These are phyloP conservation scores for Acronicta aceris DNA, from an alignment of 2,888 invertebrate genomes.

Conservation along the genomic window DNA sequence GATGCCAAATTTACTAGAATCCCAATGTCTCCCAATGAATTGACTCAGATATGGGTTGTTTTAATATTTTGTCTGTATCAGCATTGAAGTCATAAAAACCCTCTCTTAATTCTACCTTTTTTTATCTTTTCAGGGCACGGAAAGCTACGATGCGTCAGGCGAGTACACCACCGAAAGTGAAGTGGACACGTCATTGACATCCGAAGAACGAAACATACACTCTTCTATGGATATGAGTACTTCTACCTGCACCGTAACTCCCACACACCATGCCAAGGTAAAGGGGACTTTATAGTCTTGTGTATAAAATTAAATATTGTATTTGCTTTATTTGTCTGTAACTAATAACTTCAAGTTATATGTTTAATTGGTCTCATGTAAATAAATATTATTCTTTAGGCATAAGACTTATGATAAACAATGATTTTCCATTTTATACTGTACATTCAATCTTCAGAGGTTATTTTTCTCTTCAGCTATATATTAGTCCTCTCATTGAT, in stretches of 20 bases:
- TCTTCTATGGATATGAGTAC: conserved; percentile 90
- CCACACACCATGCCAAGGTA: conserved; percentile 89
- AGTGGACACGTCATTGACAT: conserved; percentile 92
- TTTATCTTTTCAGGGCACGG: conserved; percentile 87
- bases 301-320: conserved; percentile 33
- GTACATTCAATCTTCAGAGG: neutral
- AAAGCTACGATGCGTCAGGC: conserved; percentile 96
- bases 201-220: conserved; percentile 94
- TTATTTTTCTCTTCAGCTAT: neutral
- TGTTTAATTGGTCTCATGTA: neutral
- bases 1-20: too few species aligned
- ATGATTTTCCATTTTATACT: neutral
- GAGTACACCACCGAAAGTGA: conserved; percentile 95
- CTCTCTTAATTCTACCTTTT: neutral
- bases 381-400: neutral
- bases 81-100: neutral
- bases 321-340: conserved; percentile 30
- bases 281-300: conserved; percentile 24
- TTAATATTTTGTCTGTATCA: too few species aligned
- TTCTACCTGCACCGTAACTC: conserved; percentile 89
- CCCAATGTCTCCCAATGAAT: too few species aligned
- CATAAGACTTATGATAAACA: neutral
- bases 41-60: too few species aligned
- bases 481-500: neutral
- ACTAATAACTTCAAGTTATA: conserved; percentile 23